Percentiles rank a stretch among this genome's conserved stretches.
phyloP scores from a whole-genome alignment of 2,888 invertebrate species.

The Amiota communis region DNA sequence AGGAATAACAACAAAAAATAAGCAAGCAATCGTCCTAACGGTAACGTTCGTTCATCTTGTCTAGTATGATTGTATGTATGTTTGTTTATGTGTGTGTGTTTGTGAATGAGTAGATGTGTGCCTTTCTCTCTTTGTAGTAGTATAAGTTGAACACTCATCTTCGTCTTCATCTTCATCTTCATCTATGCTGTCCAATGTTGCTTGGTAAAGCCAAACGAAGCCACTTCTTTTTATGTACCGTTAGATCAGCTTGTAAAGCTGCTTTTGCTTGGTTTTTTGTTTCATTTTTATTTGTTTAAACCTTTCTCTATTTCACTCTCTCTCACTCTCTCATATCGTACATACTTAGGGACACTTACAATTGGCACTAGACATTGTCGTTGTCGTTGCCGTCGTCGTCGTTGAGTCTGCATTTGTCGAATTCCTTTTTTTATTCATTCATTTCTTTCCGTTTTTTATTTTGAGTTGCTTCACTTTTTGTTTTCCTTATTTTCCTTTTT shows the following conservation, averaged over 20 bases:
- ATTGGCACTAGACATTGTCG: background rate
- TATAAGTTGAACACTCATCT: too few relatives aligned
- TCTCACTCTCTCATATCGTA: background rate
- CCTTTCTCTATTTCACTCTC: conserved; percentile 24
- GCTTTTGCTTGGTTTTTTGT: conserved; percentile 28
- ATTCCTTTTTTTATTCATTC: conserved; percentile 28
- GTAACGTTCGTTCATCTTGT: background rate
- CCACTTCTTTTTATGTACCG: background rate
- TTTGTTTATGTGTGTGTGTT: conserved; percentile 36
- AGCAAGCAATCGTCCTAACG: conserved; percentile 27
- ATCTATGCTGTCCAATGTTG: background rate
- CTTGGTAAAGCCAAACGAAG: background rate
- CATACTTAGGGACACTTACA: conserved; percentile 5
- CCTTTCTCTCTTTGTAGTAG: too few relatives aligned
- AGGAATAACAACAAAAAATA: too few relatives aligned
- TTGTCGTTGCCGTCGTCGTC: background rate
- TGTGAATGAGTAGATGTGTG: conserved; percentile 18
- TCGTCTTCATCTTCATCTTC: background rate
- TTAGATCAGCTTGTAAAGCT: conserved; percentile 36
- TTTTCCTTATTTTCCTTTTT: conserved; percentile 18
- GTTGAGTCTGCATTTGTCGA: conserved; percentile 20
- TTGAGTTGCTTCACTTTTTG: conserved; percentile 2
- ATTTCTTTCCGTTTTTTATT: conserved; percentile 31
- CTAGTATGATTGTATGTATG: conserved; percentile 26
- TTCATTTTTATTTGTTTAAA: background rate